Conservation (phyloP, 2,888 invertebrate genomes). For the Drosophila greeni region DNA sequence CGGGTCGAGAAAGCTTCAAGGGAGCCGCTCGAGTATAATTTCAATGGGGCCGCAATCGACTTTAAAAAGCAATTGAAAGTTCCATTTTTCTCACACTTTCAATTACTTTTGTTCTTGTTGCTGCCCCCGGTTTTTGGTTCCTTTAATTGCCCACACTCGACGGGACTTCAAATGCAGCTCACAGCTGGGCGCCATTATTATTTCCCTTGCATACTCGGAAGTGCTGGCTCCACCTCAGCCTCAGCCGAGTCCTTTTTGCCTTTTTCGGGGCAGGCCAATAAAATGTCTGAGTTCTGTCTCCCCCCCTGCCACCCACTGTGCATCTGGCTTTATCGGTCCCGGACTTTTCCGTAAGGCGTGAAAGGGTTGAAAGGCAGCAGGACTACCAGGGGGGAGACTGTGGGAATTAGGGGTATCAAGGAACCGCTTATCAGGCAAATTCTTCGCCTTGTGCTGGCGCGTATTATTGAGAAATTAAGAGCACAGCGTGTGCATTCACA, state of each 20-base stretch:
- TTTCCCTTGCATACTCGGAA: constrained; percentile 51
- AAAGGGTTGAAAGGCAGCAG: constrained; percentile 22
- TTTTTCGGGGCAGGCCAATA: constrained; percentile 48
- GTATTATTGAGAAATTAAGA: constrained; percentile 70
- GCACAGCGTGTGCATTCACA: constrained; percentile 52
- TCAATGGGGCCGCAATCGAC: constrained; percentile 62
- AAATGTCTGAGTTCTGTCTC: constrained; percentile 54
- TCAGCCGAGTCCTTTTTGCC: constrained; percentile 19
- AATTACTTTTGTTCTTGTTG: constrained; percentile 26
- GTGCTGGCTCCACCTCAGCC: constrained; percentile 13
- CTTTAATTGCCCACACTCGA: constrained; percentile 65
- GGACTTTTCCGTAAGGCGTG: constrained; percentile 21
- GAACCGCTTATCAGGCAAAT: constrained; percentile 65
- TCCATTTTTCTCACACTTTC: constrained; percentile 28
- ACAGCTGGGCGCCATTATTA: constrained; percentile 47
- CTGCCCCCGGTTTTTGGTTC: constrained; percentile 28
- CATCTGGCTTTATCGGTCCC: constrained; percentile 28
- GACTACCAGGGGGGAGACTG: background rate
- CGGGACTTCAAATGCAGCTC: constrained; percentile 53
- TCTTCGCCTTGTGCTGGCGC: constrained; percentile 47
- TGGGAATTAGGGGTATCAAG: constrained; percentile 10
- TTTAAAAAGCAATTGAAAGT: constrained; percentile 62
- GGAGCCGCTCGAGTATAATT: constrained; percentile 43
- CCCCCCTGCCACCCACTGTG: constrained; percentile 19
- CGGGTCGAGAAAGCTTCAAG: constrained; percentile 3